phyloP scores from a whole-genome alignment of 2,797 vertebrate species.

The Danio choprae region DNA sequence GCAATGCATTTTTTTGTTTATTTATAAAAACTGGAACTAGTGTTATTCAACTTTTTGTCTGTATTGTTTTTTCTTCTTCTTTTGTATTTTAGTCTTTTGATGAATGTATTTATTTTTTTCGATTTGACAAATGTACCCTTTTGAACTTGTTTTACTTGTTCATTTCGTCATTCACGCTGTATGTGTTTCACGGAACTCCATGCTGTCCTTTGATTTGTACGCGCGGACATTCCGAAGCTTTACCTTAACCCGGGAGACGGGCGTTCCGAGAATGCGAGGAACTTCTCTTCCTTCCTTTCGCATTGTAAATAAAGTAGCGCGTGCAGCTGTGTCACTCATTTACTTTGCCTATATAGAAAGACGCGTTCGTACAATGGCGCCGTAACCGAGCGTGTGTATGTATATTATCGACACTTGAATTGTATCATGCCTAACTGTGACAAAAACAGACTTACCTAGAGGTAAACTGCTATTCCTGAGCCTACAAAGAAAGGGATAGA shows the following conservation, averaged over 20 bases:
- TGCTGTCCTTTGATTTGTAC: slow-evolving; percentile 64
- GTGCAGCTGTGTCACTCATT: slow-evolving; percentile 53
- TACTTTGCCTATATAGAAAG: slow-evolving; percentile 63
- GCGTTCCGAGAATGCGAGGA: slow-evolving; percentile 12
- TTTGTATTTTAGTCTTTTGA: slow-evolving; percentile 59
- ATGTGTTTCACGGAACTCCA: slow-evolving; percentile 46
- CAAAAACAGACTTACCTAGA: slow-evolving; percentile 59
- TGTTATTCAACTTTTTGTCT: slow-evolving; percentile 49
- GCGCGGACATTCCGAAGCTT: slow-evolving; percentile 60
- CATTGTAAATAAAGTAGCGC: slow-evolving; percentile 57
- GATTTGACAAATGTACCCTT: slow-evolving; percentile 70
- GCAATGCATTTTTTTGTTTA: slow-evolving; percentile 57
- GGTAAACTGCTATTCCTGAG: slow-evolving; percentile 70
- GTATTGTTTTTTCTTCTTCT: slow-evolving; percentile 50
- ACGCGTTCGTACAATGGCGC: not conserved
- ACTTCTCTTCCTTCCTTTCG: slow-evolving; percentile 57
- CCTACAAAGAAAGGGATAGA: slow-evolving; percentile 50
- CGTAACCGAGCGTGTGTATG: slow-evolving; percentile 36
- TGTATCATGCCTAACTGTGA: slow-evolving; percentile 70
- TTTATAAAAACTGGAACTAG: slow-evolving; percentile 67
- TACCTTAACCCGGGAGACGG: slow-evolving; percentile 52
- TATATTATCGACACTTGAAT: slow-evolving; percentile 74
- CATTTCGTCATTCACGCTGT: slow-evolving; percentile 62
- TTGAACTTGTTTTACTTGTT: slow-evolving; percentile 67
- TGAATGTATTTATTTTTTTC: slow-evolving; percentile 72